Evolutionary conservation across 2,888 invertebrate species (phyloP), one percentile per base, ranked within the genome.

Genomic region (Ectemnius cavifrons): DNA sequence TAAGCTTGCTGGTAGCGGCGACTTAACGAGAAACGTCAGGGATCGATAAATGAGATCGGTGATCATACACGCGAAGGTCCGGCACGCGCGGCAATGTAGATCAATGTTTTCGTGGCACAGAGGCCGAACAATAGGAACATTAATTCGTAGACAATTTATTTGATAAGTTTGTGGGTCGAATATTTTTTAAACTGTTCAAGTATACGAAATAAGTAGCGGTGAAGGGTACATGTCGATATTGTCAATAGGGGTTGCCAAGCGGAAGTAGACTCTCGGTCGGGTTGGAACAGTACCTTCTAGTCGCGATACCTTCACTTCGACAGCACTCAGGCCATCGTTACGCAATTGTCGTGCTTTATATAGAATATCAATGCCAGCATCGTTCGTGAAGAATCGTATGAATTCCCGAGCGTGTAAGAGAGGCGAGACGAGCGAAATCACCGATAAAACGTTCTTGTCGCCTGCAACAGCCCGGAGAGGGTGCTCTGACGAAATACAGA

Each of bases 31-130:
- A 52, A 47, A 61, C 73, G 67, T 62, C 62, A 49, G 14, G 6
- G 73, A 49, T 68, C 77, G 77, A 78, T 73, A 66, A 71, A 64
- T 56, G 65, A 63, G 76, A 78, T 78, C 70, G 66, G 61, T 68
- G 71, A 69, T 75, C 71, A 58, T 57, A 61, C 69, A 75, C 75
- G 75, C 77, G 67, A 75, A 66, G 60, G 77, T 69, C 63, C 69
- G 57, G 20, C 60, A 59, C 52, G 46, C 52, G 52, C 52, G 57
- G 46, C 59, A 20, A 64, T 58, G 67, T 63, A 68, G 73, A 79
- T 80, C 73, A 67, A 73, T 74, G 67, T 68, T 71, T 59, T 58
- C 58, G 57, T 45, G 64, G 65, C 52, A 73, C 27, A 57, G 64
- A 63, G 72, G 69, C 27, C 47, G 58, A 18, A 14, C 45, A 37